phyloP scores from a whole-genome alignment of 2,113 vertebrate species.

The Corythaixoides concolor region DNA sequence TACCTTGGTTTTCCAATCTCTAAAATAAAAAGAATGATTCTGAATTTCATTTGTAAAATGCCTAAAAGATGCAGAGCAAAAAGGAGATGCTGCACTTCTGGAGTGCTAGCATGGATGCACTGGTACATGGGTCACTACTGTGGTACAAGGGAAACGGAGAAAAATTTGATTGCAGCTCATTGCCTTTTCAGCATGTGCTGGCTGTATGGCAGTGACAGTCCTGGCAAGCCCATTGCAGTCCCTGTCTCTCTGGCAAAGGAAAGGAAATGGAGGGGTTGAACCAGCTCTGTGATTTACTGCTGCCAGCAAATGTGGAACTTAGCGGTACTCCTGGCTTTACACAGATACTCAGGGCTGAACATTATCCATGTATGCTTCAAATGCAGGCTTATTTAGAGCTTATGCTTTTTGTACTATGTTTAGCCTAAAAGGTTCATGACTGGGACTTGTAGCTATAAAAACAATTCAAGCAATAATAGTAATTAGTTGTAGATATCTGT shows the following conservation, averaged over 20 bases:
- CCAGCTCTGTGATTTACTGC: background rate
- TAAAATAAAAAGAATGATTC: background rate
- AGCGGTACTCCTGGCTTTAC: background rate
- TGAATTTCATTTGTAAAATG: background rate
- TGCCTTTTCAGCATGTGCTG: background rate
- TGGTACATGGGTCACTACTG: background rate
- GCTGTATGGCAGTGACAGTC: background rate
- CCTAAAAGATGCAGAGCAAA: background rate
- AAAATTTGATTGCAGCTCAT: background rate
- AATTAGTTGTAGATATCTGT: background rate
- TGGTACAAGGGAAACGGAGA: background rate
- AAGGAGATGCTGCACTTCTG: background rate
- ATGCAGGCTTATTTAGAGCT: background rate
- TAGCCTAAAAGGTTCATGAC: background rate
- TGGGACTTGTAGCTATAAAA: background rate
- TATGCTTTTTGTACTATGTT: background rate
- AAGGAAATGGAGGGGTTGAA: background rate
- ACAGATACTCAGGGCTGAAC: background rate
- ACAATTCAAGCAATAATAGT: background rate
- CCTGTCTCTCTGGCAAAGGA: background rate
- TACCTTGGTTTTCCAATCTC: background rate
- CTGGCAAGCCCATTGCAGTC: background rate
- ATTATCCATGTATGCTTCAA: background rate
- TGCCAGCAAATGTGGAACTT: background rate
- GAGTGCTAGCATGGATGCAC: accelerated